Evolutionary conservation across 2,113 vertebrate genomes (phyloP).

Genomic region (Dicaeum eximium): DNA sequence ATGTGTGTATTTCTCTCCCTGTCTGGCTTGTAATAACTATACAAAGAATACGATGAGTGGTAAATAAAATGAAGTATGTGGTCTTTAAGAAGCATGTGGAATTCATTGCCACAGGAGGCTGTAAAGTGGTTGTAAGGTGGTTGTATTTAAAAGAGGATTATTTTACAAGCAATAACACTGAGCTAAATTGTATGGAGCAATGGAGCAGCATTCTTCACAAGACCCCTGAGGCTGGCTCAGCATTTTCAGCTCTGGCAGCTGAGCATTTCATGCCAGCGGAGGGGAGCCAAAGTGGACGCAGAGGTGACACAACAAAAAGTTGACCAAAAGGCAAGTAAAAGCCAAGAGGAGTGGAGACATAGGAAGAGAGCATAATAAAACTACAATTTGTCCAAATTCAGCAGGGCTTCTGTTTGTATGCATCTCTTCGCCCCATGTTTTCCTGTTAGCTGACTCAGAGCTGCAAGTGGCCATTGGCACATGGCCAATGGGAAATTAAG

Average conservation of each 20-base stretch:
- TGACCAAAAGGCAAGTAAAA: not conserved
- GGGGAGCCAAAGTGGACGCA: not conserved
- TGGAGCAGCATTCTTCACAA: slow-evolving; percentile 25
- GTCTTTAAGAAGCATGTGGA: slow-evolving; percentile 38
- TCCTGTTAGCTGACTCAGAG: not conserved
- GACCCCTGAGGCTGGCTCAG: slow-evolving; percentile 49
- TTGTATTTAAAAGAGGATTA: slow-evolving; percentile 60
- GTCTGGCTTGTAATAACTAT: not conserved
- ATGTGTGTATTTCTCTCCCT: not conserved
- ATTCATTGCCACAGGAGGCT: slow-evolving; percentile 40
- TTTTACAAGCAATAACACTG: slow-evolving; percentile 54
- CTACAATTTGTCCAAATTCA: not conserved
- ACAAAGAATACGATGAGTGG: not conserved
- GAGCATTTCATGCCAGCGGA: not conserved
- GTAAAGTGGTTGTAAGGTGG: slow-evolving; percentile 36
- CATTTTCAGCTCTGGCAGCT: slow-evolving; percentile 12
- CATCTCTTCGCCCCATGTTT: not conserved
- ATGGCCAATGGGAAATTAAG: not conserved
- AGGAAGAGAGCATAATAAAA: not conserved
- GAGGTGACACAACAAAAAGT: not conserved
- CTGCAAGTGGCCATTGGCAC: not conserved
- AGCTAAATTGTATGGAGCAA: slow-evolving; percentile 31
- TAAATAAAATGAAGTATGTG: slow-evolving; percentile 16
- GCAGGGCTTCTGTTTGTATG: not conserved
- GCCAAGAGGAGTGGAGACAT: not conserved